A percentile compares a stretch with the other conserved stretches of the same genome.
phyloP scores from a whole-genome alignment of 2,113 vertebrate genomes.

The Hyla sarda region DNA sequence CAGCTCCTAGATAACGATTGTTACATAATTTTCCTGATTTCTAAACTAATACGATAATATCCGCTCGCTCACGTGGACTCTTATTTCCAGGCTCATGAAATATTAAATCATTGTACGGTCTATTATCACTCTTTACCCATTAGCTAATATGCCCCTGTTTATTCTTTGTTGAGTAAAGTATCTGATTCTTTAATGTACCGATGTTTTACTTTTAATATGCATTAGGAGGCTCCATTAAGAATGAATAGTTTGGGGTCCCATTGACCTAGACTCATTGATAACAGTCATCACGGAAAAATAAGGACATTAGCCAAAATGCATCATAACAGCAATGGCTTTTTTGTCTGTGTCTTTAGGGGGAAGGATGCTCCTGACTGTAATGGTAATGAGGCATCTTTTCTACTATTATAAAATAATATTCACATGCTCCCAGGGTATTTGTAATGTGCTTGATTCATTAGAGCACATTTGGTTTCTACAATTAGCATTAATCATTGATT shows the following conservation, averaged over 20 bases:
- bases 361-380: constrained; percentile 63
- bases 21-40: neutral
- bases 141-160: constrained; percentile 25
- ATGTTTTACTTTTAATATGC: neutral
- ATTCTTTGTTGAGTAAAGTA: constrained; percentile 35
- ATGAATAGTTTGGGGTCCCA: constrained; percentile 54
- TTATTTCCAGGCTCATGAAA: neutral
- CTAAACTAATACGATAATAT: neutral
- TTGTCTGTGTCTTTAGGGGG: constrained; percentile 59
- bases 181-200: neutral
- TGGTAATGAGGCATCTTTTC: constrained; percentile 51
- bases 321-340: constrained; percentile 61
- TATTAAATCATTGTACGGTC: neutral
- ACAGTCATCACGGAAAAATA: constrained; percentile 43
- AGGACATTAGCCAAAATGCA: constrained; percentile 61
- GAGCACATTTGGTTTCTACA: constrained; percentile 62
- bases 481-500: constrained; percentile 65
- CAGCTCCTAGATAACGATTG: neutral
- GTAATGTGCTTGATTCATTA: constrained; percentile 67
- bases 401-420: constrained; percentile 63
- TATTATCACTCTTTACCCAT: constrained; percentile 16
- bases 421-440: constrained; percentile 63
- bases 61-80: neutral
- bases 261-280: constrained; percentile 51
- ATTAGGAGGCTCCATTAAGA: constrained; percentile 63